A percentile compares a stretch with the other conserved stretches of the same genome.
Evolutionary conservation across 2,888 invertebrate species (phyloP).

Genomic region (Ophion slaviceki): DNA sequence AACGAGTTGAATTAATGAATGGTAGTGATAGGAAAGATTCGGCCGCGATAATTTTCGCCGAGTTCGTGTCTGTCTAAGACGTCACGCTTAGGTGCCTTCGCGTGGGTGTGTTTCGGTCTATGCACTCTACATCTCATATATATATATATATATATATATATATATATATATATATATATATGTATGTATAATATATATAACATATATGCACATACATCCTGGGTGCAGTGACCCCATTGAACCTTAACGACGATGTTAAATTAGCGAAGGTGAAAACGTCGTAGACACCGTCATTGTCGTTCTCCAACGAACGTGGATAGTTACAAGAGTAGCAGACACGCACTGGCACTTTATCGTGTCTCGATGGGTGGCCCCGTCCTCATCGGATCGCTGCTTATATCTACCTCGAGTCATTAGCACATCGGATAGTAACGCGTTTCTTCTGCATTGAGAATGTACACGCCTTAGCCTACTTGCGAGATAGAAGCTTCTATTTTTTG

Average conservation of each 20-base stretch:
- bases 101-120: no score
- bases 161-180: no score
- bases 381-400: constrained; percentile 10
- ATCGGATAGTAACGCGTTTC: constrained; percentile 15
- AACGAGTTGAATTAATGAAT: no score
- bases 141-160: background rate
- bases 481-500: background rate
- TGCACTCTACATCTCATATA: no score
- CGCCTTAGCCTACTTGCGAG: background rate
- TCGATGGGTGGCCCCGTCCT: constrained; percentile 20
- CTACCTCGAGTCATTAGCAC: constrained; percentile 22
- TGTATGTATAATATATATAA: no score
- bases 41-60: no score
- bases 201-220: background rate
- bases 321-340: constrained; percentile 24
- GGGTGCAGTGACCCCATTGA: constrained; percentile 69
- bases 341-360: constrained; percentile 46
- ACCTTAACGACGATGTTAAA: constrained; percentile 77
- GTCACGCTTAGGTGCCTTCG: no score
- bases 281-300: constrained; percentile 42
- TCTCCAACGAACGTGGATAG: constrained; percentile 37
- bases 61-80: no score
- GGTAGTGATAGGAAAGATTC: no score
- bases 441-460: background rate
- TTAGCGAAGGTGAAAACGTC: constrained; percentile 71